Evolutionary conservation across 2,888 invertebrate species (phyloP), one percentile per base, ranked within the genome.

Genomic region (Syrphus vitripennis): DNA sequence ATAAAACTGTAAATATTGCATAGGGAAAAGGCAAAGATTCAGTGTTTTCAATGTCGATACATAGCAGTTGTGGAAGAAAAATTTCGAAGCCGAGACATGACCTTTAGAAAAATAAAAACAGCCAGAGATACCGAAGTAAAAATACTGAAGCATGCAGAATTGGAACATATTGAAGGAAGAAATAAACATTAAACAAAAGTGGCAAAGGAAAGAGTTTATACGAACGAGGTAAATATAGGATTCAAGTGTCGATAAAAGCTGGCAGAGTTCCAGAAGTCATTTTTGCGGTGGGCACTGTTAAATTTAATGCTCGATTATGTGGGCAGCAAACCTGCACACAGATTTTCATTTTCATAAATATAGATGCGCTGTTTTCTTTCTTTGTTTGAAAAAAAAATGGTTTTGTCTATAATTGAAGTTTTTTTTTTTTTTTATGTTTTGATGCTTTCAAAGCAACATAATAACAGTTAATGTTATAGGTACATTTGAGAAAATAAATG

Each of bases 261-360:
- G 83, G 83, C 79, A 79, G 6, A 45, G 45, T 55, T 79, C 79
- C 83, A 83, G 69, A 74, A 83, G 53, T 53, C 48, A 83, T 70
- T 57, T 75, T 72, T 83, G 83, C 10, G 83, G 83, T 74, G 70
- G 74, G 24, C 69, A 57, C 74, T 70, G 37, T 69, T 61, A 67
- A 74, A 74, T 78, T 72, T 83, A 83, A 78, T 83, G 34, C 63
- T 21, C 53, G 45, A 53, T 69, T 45, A 55, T 42, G 59, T 74
- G 31, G 10, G 45, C 31, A 59, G 59, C 50, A 50, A 59, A 57
- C 12, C 29, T 1, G 5, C 19, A 29, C 10, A 42, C 29, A 48
- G 19, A 37, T 42, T 48, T 70, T 12, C 2, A 48, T 19, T 29
- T 19, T 6, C 42, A 7, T 42, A 40, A 4, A 14, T 37, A 34